Percentiles rank a stretch among this genome's conserved stretches.
phyloP scores from a whole-genome alignment of 2,888 invertebrate species.

The Hipparchia semele region DNA sequence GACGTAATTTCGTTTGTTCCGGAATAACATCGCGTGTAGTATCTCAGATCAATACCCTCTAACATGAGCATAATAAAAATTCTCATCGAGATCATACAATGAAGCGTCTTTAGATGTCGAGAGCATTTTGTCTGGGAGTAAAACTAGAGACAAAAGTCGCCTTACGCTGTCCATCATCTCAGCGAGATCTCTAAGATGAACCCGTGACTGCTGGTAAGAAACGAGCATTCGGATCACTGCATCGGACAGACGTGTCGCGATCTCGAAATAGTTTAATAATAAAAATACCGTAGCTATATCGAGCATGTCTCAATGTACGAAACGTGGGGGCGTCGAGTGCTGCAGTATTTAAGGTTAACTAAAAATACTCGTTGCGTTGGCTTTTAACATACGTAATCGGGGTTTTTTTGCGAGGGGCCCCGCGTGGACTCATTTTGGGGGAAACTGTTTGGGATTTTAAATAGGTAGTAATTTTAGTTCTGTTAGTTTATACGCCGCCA shows the following conservation, averaged over 20 bases:
- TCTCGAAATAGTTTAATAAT: constrained; percentile 28
- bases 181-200: neutral
- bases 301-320: constrained; percentile 31
- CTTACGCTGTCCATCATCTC: neutral
- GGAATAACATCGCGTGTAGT: too few relatives aligned
- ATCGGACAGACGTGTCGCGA: neutral
- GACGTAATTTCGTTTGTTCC: too few relatives aligned
- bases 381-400: constrained; percentile 41
- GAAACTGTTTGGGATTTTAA: constrained; percentile 5
- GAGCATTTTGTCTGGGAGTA: too few relatives aligned
- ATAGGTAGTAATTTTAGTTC: neutral
- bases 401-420: constrained; percentile 44
- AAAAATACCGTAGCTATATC: constrained; percentile 36
- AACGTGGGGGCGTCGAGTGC: constrained; percentile 51
- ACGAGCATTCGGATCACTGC: neutral
- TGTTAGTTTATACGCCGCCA: neutral
- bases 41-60: too few relatives aligned
- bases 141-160: too few relatives aligned
- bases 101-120: too few relatives aligned
- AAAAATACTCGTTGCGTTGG: constrained; percentile 62
- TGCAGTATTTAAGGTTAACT: constrained; percentile 63
- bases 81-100: too few relatives aligned
- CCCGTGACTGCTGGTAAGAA: neutral
- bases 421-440: constrained; percentile 20
- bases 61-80: too few relatives aligned